Evolutionary conservation across 30 jellyfish, hydroid and myxozoan species (phyloP).

Genomic region (Turritopsis rubra): DNA sequence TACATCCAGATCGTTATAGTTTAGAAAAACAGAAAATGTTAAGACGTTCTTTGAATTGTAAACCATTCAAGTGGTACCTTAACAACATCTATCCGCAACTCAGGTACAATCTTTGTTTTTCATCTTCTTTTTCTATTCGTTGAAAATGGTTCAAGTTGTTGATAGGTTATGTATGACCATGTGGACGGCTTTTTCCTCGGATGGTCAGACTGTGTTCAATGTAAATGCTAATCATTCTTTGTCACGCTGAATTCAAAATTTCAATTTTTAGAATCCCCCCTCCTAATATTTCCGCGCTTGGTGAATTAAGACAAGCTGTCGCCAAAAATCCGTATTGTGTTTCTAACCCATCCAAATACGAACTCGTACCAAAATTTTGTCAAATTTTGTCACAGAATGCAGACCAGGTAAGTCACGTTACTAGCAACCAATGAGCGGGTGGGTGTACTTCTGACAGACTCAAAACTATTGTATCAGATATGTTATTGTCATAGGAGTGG

Average conservation of each 20-base stretch:
- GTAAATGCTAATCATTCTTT: background rate
- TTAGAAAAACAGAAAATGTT: slow-evolving; percentile 34
- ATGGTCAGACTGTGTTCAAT: background rate
- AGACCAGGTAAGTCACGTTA: slow-evolving; percentile 48
- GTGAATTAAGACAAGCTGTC: slow-evolving; percentile 52
- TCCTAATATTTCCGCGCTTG: slow-evolving; percentile 50
- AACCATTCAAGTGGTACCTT: slow-evolving; percentile 64
- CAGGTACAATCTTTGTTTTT: slow-evolving; percentile 34
- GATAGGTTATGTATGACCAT: background rate
- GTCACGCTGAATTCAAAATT: background rate
- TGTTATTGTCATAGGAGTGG: slow-evolving; percentile 41
- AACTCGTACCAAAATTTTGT: slow-evolving; percentile 29
- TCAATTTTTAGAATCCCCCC: slow-evolving; percentile 44
- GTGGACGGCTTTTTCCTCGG: background rate
- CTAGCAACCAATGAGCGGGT: background rate
- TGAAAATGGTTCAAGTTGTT: background rate
- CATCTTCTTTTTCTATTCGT: background rate
- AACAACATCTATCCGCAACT: slow-evolving; percentile 64
- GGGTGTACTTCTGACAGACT: too few species aligned
- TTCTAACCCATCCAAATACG: background rate
- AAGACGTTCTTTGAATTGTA: slow-evolving; percentile 49
- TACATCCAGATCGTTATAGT: slow-evolving; percentile 24
- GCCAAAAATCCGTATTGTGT: slow-evolving; percentile 27
- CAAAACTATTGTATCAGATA: background rate
- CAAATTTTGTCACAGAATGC: slow-evolving; percentile 43